phyloP scores from a whole-genome alignment of 2,797 vertebrate species.

The Sciurus vulgaris region DNA sequence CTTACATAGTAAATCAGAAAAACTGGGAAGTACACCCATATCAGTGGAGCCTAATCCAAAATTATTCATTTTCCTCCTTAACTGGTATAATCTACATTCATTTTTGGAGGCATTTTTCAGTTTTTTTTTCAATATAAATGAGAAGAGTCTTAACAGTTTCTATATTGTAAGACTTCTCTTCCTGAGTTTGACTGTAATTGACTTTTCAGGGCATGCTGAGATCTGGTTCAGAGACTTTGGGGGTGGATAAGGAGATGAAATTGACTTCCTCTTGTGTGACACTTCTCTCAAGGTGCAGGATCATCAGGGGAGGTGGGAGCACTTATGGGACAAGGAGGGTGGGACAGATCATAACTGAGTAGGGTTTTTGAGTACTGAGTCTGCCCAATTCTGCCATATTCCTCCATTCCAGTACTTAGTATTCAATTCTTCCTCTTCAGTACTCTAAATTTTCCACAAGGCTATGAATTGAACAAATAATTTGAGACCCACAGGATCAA shows the following conservation, averaged over 20 bases:
- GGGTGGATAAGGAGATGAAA: background rate
- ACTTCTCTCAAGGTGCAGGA: background rate
- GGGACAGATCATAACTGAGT: background rate
- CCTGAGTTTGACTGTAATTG: background rate
- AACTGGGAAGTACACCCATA: background rate
- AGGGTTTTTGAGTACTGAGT: background rate
- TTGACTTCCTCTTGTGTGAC: accelerated
- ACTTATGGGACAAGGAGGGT: background rate
- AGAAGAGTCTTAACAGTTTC: background rate
- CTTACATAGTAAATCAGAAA: background rate
- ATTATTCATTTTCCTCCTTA: background rate
- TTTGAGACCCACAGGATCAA: background rate
- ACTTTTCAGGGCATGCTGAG: background rate
- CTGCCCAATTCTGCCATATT: background rate
- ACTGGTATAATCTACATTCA: background rate
- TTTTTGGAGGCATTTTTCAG: background rate
- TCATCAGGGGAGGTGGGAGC: background rate
- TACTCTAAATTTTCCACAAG: background rate
- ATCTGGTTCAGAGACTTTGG: background rate
- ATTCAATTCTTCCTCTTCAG: background rate
- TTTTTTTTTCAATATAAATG: background rate
- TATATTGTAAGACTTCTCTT: background rate
- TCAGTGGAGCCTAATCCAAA: background rate
- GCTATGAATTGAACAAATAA: background rate
- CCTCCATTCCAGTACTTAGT: background rate